Percentiles rank a stretch among this genome's conserved stretches.
These are phyloP conservation scores for Lepilemur ruficaudatus DNA, from an alignment of 2,797 vertebrate species.

Conservation along the genomic window DNA sequence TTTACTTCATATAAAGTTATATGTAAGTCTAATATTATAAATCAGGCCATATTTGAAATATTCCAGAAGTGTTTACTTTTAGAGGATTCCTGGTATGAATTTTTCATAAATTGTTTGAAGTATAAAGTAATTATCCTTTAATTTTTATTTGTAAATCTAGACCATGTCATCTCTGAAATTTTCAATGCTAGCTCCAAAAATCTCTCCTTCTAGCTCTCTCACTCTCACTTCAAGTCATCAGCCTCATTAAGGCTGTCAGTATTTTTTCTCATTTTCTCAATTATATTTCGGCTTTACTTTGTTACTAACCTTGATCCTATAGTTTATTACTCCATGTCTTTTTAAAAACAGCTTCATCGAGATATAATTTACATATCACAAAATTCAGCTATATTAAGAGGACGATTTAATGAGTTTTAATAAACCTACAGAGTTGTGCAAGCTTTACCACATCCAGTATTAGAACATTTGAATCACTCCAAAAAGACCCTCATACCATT, in stretches of 20 bases:
- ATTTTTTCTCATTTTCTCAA: background rate
- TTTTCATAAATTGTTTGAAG: background rate
- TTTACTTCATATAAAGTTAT: background rate
- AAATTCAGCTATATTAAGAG: background rate
- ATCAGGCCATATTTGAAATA: background rate
- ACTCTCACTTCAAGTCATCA: background rate
- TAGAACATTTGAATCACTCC: background rate
- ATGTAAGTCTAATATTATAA: background rate
- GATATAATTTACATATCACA: background rate
- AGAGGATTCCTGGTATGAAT: slow-evolving; percentile 2
- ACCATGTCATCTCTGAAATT: background rate
- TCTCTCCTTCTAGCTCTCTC: background rate
- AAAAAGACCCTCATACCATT: background rate
- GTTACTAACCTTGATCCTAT: background rate
- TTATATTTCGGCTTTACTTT: background rate
- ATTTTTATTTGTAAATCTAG: background rate
- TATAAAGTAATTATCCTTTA: background rate
- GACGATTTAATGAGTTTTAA: background rate
- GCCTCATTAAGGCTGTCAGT: background rate
- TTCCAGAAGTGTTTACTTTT: background rate
- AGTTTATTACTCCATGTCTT: background rate
- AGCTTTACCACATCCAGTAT: background rate
- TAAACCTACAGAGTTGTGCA: background rate
- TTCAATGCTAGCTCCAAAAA: background rate
- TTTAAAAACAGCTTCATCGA: background rate